A percentile compares a stretch with the other conserved stretches of the same genome.
Evolutionary conservation across 2,113 vertebrate genomes (phyloP).

Genomic region (Upupa epops): DNA sequence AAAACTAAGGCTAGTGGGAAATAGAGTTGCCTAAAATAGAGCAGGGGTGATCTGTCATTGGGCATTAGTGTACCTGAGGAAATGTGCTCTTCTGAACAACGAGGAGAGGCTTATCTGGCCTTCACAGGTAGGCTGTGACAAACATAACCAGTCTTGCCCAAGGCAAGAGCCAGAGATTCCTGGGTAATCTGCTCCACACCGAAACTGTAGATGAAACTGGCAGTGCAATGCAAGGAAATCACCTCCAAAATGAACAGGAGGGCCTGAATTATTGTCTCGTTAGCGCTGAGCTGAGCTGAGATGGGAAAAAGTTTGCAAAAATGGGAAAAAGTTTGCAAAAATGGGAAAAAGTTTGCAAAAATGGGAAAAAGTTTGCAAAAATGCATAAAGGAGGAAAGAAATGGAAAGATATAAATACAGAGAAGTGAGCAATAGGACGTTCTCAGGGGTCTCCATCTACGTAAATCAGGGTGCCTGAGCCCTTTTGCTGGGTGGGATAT

Average conservation of each 20-base stretch:
- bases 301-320: no score
- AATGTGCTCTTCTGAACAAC: neutral
- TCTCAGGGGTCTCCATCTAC: neutral
- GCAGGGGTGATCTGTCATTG: neutral
- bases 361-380: neutral
- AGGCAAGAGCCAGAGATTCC: neutral
- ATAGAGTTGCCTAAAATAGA: conserved; percentile 1
- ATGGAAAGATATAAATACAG: neutral
- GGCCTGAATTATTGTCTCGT: neutral
- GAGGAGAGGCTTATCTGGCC: conserved; percentile 13
- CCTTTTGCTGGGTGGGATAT: neutral
- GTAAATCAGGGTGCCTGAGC: neutral
- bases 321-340: no score
- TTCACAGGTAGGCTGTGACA: conserved; percentile 17
- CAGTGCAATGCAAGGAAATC: neutral
- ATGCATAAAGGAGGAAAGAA: neutral
- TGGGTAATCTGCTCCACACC: neutral
- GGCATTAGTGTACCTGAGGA: neutral
- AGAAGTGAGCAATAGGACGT: neutral
- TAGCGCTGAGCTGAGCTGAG: neutral
- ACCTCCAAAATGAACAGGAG: neutral
- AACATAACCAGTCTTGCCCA: neutral
- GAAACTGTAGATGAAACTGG: neutral
- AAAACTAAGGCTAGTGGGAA: neutral
- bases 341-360: neutral